A percentile compares a stretch with the other conserved stretches of the same genome.
These are phyloP conservation scores for Engraulis encrasicolus DNA, from an alignment of 2,113 vertebrate species.

Conservation along the genomic window DNA sequence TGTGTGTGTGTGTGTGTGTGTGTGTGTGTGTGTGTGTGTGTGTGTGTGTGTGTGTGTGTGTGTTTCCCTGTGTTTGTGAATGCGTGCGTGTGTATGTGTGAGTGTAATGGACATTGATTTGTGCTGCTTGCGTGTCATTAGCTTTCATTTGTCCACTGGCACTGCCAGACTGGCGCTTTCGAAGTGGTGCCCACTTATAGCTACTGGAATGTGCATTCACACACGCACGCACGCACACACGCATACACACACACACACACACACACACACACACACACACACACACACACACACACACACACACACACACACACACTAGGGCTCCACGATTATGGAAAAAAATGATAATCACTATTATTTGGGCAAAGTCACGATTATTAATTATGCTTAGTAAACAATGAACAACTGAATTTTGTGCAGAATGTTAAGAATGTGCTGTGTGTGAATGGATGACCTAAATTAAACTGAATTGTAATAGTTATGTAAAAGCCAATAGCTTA, in stretches of 20 bases:
- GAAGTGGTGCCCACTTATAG: no score
- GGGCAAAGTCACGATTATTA: no score
- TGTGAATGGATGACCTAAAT: no score
- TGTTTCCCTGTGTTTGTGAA: not conserved
- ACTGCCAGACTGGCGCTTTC: conserved; percentile 18
- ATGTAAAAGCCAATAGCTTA: no score
- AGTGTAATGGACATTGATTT: conserved; percentile 56
- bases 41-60: not conserved
- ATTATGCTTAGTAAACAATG: no score
- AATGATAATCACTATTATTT: no score
- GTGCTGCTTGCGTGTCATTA: conserved; percentile 40
- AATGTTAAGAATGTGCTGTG: no score
- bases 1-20: not conserved
- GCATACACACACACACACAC: not conserved
- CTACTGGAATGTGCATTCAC: no score
- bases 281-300: not conserved
- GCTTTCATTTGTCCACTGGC: conserved; percentile 43
- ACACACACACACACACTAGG: not conserved
- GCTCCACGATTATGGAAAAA: no score
- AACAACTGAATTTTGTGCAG: no score
- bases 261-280: not conserved
- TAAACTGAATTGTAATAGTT: no score
- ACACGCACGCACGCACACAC: not conserved
- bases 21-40: conserved; percentile 5
- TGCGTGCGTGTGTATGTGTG: conserved; percentile 29